These are phyloP conservation scores for Apis florea DNA, from an alignment of 1,140 invertebrate genomes.

Conservation along the genomic window DNA sequence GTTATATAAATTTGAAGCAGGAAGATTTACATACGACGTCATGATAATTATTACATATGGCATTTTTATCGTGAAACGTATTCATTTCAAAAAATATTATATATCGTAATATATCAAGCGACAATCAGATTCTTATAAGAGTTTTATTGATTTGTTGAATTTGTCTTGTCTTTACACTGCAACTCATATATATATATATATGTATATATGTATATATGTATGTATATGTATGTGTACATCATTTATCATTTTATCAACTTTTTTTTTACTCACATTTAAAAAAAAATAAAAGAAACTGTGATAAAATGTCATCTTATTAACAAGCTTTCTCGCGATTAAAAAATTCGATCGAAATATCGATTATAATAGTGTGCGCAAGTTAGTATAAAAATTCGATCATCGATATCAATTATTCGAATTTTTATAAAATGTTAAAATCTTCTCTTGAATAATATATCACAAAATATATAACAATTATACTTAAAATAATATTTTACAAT, in stretches of 20 bases:
- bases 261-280: not conserved
- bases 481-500: not conserved
- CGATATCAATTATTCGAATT: not conserved
- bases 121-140: constrained; percentile 8
- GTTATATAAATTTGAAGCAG: not conserved
- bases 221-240: not conserved
- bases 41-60: no score
- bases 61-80: constrained; percentile 27
- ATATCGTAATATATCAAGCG: not conserved
- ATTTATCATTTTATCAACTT: not conserved
- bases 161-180: constrained; percentile 13
- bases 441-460: not conserved
- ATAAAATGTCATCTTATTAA: not conserved
- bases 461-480: not conserved
- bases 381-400: not conserved
- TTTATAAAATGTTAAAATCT: not conserved
- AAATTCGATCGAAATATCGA: constrained; percentile 6
- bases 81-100: not conserved
- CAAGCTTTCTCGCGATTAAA: not conserved
- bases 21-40: constrained; percentile 6
- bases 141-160: constrained; percentile 24
- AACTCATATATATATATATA: not conserved
- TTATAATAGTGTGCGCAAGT: not conserved
- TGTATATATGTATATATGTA: not conserved
- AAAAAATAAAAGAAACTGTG: not conserved